phyloP scores from a whole-genome alignment of 2,797 vertebrate genomes.

The Myiotriccus ornatus region DNA sequence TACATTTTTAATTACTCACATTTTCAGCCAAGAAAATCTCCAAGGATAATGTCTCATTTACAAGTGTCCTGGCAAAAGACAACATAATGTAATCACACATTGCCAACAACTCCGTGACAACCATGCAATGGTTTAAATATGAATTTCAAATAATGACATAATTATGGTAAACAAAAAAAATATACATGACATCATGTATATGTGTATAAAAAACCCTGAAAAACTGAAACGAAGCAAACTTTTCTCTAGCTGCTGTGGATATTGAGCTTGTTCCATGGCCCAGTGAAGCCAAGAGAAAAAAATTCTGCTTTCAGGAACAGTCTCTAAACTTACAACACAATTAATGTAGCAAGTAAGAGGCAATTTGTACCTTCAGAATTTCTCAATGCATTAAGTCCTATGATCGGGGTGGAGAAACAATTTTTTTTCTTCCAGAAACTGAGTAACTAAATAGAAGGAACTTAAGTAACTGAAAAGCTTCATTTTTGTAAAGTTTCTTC shows the following conservation, averaged over 20 bases:
- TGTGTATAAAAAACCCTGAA: neutral
- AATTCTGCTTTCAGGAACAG: neutral
- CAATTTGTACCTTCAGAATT: neutral
- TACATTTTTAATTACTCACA: conserved; percentile 81
- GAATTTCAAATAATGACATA: conserved; percentile 74
- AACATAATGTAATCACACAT: conserved; percentile 78
- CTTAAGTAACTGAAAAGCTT: neutral
- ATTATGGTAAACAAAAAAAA: conserved; percentile 72
- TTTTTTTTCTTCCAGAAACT: neutral
- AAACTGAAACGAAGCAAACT: conserved; percentile 65
- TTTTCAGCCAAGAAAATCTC: conserved; percentile 82
- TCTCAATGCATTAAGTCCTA: neutral
- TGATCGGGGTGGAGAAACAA: neutral
- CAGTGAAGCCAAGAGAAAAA: neutral
- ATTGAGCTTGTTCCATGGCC: neutral
- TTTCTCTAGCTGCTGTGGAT: conserved; percentile 14
- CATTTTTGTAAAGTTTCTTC: neutral
- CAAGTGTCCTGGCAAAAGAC: conserved; percentile 76
- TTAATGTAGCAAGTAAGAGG: neutral
- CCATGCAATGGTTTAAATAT: conserved; percentile 69
- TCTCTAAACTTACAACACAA: neutral
- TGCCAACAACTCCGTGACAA: conserved; percentile 78
- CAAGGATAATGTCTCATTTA: conserved; percentile 79
- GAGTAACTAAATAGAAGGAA: neutral
- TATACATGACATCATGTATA: neutral